Base-by-base conservation (phyloP, 2,113 vertebrate genomes). In the Genyomyrus donnyi region DNA sequence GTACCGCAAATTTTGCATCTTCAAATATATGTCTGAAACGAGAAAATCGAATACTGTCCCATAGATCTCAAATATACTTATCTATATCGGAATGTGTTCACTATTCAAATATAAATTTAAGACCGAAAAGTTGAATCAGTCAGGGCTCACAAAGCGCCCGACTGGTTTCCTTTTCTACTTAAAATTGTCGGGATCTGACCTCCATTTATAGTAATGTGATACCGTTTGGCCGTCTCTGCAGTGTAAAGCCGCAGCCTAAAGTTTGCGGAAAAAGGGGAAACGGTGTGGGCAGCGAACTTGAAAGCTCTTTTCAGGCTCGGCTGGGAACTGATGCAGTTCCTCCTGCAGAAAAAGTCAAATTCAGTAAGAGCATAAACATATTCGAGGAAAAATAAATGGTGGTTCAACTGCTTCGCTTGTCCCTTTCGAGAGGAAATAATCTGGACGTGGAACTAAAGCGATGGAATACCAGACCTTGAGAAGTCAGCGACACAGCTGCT, bases 121-220 rank as follows among this genome's bases (percentile, higher is more conserved):
- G 70, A 84, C 52, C 24, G 31, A 31, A 56, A 85, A 66, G n/a
- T 17, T 85, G 62, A 70, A 49, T 24, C 19, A 80, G 50, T 85
- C 48, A 58, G 35, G 39, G 35, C 53, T 58, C 19, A 89, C 39
- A 85, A 58, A 85, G 83, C 39, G 19, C 56, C 42, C 74, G 87
- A 89, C 88, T 86, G 91, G 88, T 91, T 91, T 91, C 90, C 90
- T 91, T 90, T 91, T 80, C 90, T 85, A 56, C 17, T 89, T 85
- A 31, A 91, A 90, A 89, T 90, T 77, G 88, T 88, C 88, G 86
- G 83, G 85, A 85, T 89, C 87, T 95, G 94, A 85, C 85, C 94
- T 95, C 94, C 92, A 91, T 91, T 93, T 91, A 35, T 91, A 93
- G 95, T 94, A 95, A 95, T 90, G 94, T 93, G 94, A 95, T 92